Evolutionary conservation across 2,113 vertebrate species (phyloP).

Genomic region (Pygoscelis antarcticus): DNA sequence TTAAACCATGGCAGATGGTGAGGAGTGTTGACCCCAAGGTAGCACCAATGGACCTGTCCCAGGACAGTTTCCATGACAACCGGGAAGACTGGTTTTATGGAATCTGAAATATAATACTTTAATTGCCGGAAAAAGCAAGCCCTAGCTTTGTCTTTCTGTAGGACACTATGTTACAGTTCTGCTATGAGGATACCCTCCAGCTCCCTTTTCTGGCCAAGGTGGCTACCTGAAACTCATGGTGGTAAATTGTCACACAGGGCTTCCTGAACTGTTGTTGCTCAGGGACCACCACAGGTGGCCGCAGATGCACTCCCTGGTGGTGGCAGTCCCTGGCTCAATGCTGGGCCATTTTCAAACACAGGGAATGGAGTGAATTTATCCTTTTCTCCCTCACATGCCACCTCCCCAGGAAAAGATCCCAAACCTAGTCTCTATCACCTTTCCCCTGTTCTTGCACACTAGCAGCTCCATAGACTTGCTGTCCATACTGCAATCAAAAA

Average conservation of each 20-base stretch:
- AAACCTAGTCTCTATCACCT: background rate
- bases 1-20: background rate
- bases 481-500: background rate
- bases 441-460: background rate
- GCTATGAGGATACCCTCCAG: background rate
- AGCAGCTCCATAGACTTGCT: background rate
- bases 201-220: background rate
- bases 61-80: background rate
- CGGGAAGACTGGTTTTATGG: background rate
- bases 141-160: background rate
- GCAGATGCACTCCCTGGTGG: background rate
- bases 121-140: background rate
- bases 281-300: background rate
- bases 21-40: background rate
- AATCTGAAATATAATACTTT: background rate
- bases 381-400: background rate
- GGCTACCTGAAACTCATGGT: background rate
- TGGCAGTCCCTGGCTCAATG: background rate
- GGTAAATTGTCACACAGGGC: fast-evolving
- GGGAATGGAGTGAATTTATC: background rate
- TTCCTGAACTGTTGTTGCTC: background rate
- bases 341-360: background rate
- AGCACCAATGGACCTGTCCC: background rate
- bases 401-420: background rate
- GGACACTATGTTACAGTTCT: background rate